These are phyloP conservation scores for Sicus ferrugineus DNA, from an alignment of 2,888 invertebrate species.

Conservation along the genomic window DNA sequence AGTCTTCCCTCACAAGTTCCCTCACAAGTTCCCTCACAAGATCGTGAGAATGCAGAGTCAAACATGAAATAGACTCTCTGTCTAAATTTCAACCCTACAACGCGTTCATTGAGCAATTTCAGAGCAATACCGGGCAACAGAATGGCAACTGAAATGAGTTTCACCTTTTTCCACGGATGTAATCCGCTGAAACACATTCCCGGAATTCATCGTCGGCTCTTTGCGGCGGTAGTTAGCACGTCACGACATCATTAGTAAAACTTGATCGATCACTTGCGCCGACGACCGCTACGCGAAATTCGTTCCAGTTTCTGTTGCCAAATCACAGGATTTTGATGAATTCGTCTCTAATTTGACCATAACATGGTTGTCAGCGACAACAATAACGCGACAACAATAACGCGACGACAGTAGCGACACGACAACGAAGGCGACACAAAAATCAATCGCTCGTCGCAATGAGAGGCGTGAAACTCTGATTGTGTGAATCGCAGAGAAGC, in stretches of 20 bases:
- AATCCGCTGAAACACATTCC: background rate
- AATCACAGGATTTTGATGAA: conserved; percentile 20
- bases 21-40: no score
- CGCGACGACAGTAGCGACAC: background rate
- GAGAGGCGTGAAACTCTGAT: conserved; percentile 19
- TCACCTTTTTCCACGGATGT: no score
- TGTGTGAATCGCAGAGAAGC: background rate
- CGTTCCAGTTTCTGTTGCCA: conserved; percentile 21
- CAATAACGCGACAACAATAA: conserved; percentile 1
- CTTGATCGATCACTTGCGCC: conserved; percentile 4
- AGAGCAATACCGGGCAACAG: background rate
- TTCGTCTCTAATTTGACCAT: conserved; percentile 23
- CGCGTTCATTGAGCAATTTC: no score
- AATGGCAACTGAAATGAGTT: background rate
- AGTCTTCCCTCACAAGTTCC: no score
- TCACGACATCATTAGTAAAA: conserved; percentile 55
- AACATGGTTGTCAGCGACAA: conserved; percentile 23
- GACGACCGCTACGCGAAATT: conserved; percentile 18
- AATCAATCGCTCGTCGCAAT: background rate
- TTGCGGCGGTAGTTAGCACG: conserved; percentile 32
- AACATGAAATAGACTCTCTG: no score
- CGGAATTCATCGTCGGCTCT: no score
- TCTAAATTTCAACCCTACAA: no score
- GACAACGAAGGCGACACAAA: background rate
- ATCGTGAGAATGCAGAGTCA: no score